A percentile compares a stretch with the other conserved stretches of the same genome.
Conservation (phyloP, 1,140 invertebrate genomes). For the Ladona fulva region DNA sequence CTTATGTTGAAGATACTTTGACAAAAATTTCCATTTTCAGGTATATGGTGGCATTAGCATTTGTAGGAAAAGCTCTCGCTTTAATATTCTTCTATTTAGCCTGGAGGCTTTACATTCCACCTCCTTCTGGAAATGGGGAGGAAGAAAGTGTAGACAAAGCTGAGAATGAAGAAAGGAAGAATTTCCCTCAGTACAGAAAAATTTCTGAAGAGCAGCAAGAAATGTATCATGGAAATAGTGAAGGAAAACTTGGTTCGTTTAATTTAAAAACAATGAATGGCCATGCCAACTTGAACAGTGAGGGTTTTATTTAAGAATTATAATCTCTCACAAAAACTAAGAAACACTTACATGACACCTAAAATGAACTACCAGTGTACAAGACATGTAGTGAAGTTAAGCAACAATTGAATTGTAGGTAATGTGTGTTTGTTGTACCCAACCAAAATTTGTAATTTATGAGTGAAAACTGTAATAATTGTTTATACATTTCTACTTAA, state of each 20-base stretch:
- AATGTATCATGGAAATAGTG: not conserved
- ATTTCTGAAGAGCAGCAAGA: not conserved
- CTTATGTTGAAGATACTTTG: not conserved
- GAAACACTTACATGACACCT: too few relatives aligned
- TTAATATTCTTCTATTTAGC: constrained; percentile 56
- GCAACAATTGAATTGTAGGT: too few relatives aligned
- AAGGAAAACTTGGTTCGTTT: not conserved
- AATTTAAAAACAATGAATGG: not conserved
- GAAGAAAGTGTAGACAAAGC: not conserved
- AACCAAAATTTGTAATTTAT: too few relatives aligned
- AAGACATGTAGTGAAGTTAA: too few relatives aligned
- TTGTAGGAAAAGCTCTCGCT: constrained; percentile 52
- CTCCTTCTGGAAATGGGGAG: constrained; percentile 23
- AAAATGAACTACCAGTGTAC: too few relatives aligned
- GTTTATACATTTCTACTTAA: too few relatives aligned
- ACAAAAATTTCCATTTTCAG: constrained; percentile 34
- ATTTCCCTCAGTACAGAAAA: not conserved
- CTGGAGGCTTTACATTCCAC: constrained; percentile 59
- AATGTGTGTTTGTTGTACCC: too few relatives aligned
- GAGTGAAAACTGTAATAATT: too few relatives aligned
- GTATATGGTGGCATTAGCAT: constrained; percentile 54
- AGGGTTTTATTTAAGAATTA: not conserved
- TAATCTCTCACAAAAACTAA: too few relatives aligned
- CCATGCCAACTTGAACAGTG: not conserved
- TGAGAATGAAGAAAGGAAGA: not conserved